Percentiles rank a stretch among this genome's conserved stretches.
Conservation (phyloP, 1,140 invertebrate species). For the Bombus consobrinus region DNA sequence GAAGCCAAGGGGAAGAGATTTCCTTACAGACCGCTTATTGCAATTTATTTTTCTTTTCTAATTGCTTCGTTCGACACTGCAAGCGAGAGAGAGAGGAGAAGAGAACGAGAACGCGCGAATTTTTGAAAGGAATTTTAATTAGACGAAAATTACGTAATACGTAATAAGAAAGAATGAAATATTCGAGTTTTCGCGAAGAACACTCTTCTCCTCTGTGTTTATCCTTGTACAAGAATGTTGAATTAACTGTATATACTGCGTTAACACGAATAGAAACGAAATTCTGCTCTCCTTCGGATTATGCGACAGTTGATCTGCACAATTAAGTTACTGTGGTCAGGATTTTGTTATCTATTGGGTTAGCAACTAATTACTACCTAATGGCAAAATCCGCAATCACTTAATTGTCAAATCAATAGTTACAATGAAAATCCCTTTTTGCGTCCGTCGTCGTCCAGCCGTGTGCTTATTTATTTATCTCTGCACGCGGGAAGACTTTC, state of each 20-base stretch:
- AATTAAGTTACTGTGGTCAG: background rate
- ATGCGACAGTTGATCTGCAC: background rate
- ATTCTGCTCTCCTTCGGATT: background rate
- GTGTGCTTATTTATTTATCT: conserved; percentile 3
- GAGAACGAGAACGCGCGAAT: no score
- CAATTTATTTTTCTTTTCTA: background rate
- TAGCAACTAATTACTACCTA: no score
- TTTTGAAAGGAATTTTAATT: no score
- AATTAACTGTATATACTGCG: background rate
- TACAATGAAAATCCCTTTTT: background rate
- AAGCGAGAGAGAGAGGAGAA: no score
- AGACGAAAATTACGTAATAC: background rate
- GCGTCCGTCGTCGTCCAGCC: background rate
- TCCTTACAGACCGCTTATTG: background rate
- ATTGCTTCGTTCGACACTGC: background rate
- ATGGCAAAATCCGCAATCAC: no score
- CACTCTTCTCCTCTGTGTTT: background rate
- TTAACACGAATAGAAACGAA: background rate
- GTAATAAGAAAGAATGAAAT: background rate
- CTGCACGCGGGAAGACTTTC: background rate
- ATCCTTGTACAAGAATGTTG: background rate
- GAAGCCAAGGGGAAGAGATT: background rate
- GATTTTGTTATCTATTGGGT: background rate
- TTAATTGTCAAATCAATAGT: no score
- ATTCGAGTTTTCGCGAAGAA: no score